These are phyloP conservation scores for Agonopterix subpropinquella DNA, from an alignment of 2,888 invertebrate species.

Conservation along the genomic window DNA sequence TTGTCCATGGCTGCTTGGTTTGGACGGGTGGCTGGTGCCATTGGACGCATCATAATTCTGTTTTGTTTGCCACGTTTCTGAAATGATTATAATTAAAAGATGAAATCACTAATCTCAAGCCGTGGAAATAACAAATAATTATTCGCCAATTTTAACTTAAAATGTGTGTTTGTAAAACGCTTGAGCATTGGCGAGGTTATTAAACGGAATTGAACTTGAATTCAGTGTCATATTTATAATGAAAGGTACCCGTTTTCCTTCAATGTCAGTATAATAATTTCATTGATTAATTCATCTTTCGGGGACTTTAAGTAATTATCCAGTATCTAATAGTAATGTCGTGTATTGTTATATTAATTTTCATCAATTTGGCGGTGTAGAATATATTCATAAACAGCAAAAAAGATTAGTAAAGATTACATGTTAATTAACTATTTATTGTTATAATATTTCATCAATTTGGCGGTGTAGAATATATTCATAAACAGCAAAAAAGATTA, in stretches of 20 bases:
- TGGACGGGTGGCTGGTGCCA: constrained; percentile 42
- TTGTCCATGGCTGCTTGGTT: constrained; percentile 60
- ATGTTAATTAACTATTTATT: too few relatives aligned
- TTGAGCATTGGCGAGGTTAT: neutral
- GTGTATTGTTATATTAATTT: too few relatives aligned
- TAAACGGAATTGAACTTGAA: constrained; percentile 1
- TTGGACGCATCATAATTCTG: constrained; percentile 63
- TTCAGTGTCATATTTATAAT: neutral
- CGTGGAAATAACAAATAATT: neutral
- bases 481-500: too few relatives aligned
- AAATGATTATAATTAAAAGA: constrained; percentile 20
- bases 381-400: too few relatives aligned
- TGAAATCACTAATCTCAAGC: neutral
- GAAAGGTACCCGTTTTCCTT: neutral
- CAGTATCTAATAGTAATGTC: too few relatives aligned
- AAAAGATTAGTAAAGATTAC: too few relatives aligned
- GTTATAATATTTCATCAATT: too few relatives aligned
- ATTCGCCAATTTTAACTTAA: neutral
- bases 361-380: too few relatives aligned
- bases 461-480: too few relatives aligned
- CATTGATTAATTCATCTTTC: too few relatives aligned
- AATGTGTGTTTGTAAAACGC: neutral
- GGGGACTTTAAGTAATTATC: too few relatives aligned
- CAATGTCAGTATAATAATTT: neutral
- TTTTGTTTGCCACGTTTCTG: constrained; percentile 72